phyloP scores from a whole-genome alignment of 1,140 invertebrate genomes.

The Armadillidium nasatum region DNA sequence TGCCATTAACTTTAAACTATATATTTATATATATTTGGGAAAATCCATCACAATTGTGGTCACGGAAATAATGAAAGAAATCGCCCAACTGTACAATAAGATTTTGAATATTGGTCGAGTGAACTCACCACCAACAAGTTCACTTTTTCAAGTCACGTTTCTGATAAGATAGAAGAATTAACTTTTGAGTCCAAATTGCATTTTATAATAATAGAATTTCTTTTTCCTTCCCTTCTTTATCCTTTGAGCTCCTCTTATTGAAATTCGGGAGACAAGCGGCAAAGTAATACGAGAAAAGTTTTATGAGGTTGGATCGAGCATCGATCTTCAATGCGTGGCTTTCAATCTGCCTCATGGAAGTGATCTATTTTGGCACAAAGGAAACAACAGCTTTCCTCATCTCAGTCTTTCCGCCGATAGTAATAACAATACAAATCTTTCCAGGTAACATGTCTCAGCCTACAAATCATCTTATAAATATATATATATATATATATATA shows the following conservation, averaged over 20 bases:
- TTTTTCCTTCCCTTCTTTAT: too few species aligned
- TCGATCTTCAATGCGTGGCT: constrained; percentile 74
- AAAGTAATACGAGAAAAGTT: constrained; percentile 71
- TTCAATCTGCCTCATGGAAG: constrained; percentile 61
- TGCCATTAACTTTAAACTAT: too few species aligned
- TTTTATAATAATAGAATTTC: too few species aligned
- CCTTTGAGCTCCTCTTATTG: constrained; percentile 68
- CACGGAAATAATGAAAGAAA: too few species aligned
- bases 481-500: neutral
- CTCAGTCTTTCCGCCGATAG: neutral
- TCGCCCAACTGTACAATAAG: too few species aligned
- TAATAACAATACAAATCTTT: neutral
- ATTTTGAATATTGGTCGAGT: too few species aligned
- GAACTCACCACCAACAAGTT: too few species aligned
- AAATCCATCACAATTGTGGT: too few species aligned
- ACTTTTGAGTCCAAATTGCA: too few species aligned
- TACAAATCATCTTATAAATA: neutral
- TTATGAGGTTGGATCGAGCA: constrained; percentile 78
- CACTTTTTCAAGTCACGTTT: too few species aligned
- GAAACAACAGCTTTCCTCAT: neutral
- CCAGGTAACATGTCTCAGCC: neutral
- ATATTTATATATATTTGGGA: too few species aligned
- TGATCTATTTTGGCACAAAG: constrained; percentile 44
- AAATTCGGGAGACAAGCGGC: constrained; percentile 73
- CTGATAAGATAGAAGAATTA: too few species aligned